Percentiles rank a stretch among this genome's conserved stretches.
phyloP scores from a whole-genome alignment of 2,888 invertebrate genomes.

The Tuta absoluta region DNA sequence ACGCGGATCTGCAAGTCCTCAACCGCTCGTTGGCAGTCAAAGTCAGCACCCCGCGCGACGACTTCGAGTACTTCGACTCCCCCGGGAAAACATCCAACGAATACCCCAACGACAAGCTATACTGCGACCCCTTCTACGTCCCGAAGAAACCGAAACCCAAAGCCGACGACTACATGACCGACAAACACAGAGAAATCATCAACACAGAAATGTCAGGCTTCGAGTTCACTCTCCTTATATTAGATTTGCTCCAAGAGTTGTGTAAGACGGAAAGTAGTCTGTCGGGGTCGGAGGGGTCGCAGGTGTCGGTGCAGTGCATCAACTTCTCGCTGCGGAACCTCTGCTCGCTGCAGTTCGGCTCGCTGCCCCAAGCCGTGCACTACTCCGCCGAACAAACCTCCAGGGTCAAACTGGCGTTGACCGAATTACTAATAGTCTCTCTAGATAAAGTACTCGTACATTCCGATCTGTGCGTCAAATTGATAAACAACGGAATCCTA shows the following conservation, averaged over 20 bases:
- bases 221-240: slow-evolving; percentile 81
- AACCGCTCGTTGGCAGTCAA: slow-evolving; percentile 79
- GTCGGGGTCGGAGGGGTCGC: slow-evolving; percentile 76
- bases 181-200: slow-evolving; percentile 76
- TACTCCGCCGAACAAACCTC: slow-evolving; percentile 65
- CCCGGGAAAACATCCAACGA: slow-evolving; percentile 61
- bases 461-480: slow-evolving; percentile 78
- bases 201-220: slow-evolving; percentile 76
- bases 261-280: slow-evolving; percentile 77
- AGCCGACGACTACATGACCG: slow-evolving; percentile 78
- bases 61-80: slow-evolving; percentile 83
- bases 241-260: slow-evolving; percentile 78
- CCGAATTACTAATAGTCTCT: slow-evolving; percentile 80
- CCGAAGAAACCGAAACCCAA: slow-evolving; percentile 68
- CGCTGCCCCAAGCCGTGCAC: slow-evolving; percentile 56
- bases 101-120: slow-evolving; percentile 61
- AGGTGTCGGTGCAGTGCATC: slow-evolving; percentile 80
- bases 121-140: slow-evolving; percentile 55
- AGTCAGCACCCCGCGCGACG: slow-evolving; percentile 80
- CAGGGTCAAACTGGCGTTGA: slow-evolving; percentile 78
- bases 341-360: slow-evolving; percentile 82
- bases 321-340: slow-evolving; percentile 83
- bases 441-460: slow-evolving; percentile 79
- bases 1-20: slow-evolving; percentile 73
- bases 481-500: slow-evolving; percentile 82